Conservation (phyloP, 2,888 invertebrate species). For the Xylocampa areola region DNA sequence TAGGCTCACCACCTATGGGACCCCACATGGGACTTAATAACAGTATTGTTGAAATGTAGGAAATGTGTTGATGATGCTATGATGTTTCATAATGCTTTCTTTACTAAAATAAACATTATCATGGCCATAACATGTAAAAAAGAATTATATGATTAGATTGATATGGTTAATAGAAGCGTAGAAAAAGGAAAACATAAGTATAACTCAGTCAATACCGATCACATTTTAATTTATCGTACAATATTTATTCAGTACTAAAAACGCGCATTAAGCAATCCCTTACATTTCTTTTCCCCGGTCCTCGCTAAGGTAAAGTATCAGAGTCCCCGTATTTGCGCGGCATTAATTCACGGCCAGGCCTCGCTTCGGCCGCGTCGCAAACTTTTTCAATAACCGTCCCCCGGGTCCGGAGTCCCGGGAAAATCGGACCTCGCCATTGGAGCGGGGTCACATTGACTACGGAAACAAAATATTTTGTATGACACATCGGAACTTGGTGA, state of each 20-base stretch:
- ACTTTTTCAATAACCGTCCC: constrained; percentile 78
- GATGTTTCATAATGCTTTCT: no score
- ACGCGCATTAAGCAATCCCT: constrained; percentile 27
- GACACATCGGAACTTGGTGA: no score
- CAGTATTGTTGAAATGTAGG: no score
- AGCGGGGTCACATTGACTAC: constrained; percentile 54
- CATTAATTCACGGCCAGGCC: constrained; percentile 71
- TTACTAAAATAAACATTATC: no score
- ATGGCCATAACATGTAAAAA: no score
- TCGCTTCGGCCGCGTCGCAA: constrained; percentile 57
- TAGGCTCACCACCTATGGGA: no score
- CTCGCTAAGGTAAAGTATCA: constrained; percentile 34
- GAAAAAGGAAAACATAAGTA: not conserved
- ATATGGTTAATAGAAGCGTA: no score
- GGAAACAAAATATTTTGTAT: constrained; percentile 2
- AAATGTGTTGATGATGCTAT: no score
- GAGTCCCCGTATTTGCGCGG: constrained; percentile 61
- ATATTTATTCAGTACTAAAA: constrained; percentile 34
- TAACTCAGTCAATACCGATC: constrained; percentile 3
- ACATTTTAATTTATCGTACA: constrained; percentile 24
- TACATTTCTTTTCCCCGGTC: constrained; percentile 39
- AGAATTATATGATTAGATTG: no score
- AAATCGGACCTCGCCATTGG: constrained; percentile 55
- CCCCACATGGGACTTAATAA: no score
- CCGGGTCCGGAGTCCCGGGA: constrained; percentile 56